These are phyloP conservation scores for Leptinotarsa juncta DNA, from an alignment of 2,888 invertebrate genomes.

Conservation along the genomic window DNA sequence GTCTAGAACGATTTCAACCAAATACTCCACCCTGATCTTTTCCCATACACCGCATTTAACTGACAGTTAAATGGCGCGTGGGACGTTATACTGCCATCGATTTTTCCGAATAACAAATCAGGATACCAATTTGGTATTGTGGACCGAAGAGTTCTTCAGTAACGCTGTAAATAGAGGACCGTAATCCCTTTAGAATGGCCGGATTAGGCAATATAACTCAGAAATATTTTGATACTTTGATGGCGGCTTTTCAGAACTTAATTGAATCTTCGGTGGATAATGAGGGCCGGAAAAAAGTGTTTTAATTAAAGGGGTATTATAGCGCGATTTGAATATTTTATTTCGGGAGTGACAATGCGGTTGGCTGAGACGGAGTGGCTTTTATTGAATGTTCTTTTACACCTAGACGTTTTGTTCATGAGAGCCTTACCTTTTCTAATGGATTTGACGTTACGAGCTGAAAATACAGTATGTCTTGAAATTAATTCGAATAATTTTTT, in stretches of 20 bases:
- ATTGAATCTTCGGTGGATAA: conserved; percentile 1
- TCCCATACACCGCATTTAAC: conserved; percentile 11
- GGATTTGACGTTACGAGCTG: no score
- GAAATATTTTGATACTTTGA: conserved; percentile 24
- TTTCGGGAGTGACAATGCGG: background rate
- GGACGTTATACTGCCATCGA: conserved; percentile 33
- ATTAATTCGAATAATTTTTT: no score
- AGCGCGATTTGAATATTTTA: conserved; percentile 14
- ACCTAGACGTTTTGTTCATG: no score
- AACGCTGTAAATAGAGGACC: conserved; percentile 28
- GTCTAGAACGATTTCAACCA: conserved; percentile 7
- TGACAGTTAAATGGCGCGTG: conserved; percentile 33
- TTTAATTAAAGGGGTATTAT: conserved; percentile 9
- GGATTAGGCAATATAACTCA: conserved; percentile 28
- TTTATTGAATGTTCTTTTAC: no score
- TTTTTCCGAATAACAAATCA: conserved; percentile 35
- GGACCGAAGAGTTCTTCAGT: conserved; percentile 24
- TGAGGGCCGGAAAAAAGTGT: conserved; percentile 14
- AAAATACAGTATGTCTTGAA: no score
- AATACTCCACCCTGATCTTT: conserved; percentile 17
- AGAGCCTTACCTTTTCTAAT: no score
- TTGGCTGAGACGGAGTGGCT: no score
- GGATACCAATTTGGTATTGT: conserved; percentile 26
- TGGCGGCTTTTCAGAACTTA: conserved; percentile 25
- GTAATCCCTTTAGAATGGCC: conserved; percentile 25